Evolutionary conservation across 2,797 vertebrate species (phyloP).

Genomic region (Brachyrhaphis roseni): DNA sequence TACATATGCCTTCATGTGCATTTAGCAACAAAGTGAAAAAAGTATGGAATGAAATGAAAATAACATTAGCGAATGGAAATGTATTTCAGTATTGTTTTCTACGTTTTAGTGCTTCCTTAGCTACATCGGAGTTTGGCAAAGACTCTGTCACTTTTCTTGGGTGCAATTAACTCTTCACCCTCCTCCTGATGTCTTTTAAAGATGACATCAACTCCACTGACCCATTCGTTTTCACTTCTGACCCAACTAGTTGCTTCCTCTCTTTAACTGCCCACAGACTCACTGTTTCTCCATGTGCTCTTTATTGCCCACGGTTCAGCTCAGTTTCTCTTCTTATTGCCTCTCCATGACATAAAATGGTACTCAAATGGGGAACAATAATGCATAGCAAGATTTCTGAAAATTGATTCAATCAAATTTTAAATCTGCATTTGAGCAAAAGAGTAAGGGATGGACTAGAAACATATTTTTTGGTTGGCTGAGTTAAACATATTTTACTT

Average conservation of each 20-base stretch:
- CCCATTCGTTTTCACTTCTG: conserved; percentile 58
- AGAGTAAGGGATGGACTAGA: conserved; percentile 28
- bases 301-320: conserved; percentile 61
- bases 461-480: conserved; percentile 38
- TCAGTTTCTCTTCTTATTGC: conserved; percentile 49
- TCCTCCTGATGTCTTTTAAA: conserved; percentile 71
- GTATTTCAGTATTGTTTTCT: not conserved
- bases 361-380: conserved; percentile 15
- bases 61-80: conserved; percentile 11
- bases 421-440: conserved; percentile 10
- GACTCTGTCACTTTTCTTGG: conserved; percentile 31
- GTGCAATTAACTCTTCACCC: conserved; percentile 36
- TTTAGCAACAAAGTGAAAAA: conserved; percentile 1
- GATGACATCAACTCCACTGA: conserved; percentile 62
- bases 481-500: conserved; percentile 64
- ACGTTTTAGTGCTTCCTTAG: conserved; percentile 4
- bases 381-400: conserved; percentile 8
- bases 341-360: conserved; percentile 33
- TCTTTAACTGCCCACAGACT: conserved; percentile 57
- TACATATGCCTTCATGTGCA: not conserved
- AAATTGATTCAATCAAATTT: not conserved
- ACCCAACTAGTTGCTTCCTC: conserved; percentile 55
- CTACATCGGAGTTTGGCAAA: not conserved
- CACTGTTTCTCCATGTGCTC: conserved; percentile 61
- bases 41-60: conserved; percentile 44